phyloP scores from a whole-genome alignment of 2,113 vertebrate species.

The Ciconia stormi region DNA sequence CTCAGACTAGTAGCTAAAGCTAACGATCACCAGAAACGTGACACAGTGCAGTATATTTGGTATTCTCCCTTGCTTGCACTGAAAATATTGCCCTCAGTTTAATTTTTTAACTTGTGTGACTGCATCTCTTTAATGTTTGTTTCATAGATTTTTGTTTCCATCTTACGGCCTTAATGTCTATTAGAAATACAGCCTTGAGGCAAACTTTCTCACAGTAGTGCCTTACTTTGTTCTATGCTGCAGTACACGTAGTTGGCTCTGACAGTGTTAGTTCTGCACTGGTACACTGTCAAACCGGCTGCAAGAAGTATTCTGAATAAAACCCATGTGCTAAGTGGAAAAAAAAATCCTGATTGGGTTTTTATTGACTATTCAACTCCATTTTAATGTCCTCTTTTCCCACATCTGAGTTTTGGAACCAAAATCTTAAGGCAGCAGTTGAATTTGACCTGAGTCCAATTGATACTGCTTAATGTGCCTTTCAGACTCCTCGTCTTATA shows the following conservation, averaged over 20 bases:
- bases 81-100: neutral
- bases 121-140: neutral
- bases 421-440: neutral
- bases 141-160: constrained; percentile 43
- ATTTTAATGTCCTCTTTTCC: neutral
- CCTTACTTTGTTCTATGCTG: constrained; percentile 35
- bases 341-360: neutral
- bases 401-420: neutral
- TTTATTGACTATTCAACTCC: neutral
- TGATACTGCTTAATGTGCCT: neutral
- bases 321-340: neutral
- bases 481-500: neutral
- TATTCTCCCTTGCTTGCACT: neutral
- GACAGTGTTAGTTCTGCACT: constrained; percentile 56
- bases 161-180: constrained; percentile 32
- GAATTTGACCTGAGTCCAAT: neutral
- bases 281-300: constrained; percentile 35
- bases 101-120: neutral
- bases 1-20: neutral
- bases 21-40: neutral
- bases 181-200: constrained; percentile 49
- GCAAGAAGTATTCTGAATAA: constrained; percentile 1
- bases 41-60: neutral
- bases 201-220: constrained; percentile 45
- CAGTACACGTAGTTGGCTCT: neutral